These are phyloP conservation scores for Tenodera sinensis DNA, from an alignment of 2,888 invertebrate species.

Conservation along the genomic window DNA sequence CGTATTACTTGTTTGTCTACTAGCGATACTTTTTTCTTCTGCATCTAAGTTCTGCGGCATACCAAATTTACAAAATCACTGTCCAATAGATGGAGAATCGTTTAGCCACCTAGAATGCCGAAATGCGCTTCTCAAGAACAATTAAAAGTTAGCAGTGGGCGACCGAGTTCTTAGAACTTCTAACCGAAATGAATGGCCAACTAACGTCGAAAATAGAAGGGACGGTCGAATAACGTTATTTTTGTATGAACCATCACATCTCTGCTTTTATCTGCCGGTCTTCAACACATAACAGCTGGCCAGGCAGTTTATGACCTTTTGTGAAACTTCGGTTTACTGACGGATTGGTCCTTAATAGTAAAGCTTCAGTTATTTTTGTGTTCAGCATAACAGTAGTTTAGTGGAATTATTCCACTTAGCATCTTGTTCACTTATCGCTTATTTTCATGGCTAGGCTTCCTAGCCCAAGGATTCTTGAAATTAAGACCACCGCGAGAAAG, in stretches of 20 bases:
- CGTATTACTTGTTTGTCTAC: not conserved
- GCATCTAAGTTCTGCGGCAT: too few relatives aligned
- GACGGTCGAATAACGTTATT: not conserved
- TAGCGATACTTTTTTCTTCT: too few relatives aligned
- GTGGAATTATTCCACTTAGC: too few relatives aligned
- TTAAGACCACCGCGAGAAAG: too few relatives aligned
- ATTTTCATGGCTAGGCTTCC: too few relatives aligned
- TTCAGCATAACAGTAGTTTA: too few relatives aligned
- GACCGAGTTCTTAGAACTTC: not conserved
- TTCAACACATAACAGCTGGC: not conserved
- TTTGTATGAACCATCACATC: not conserved
- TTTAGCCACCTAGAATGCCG: not conserved
- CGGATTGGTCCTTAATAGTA: not conserved
- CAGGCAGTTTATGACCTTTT: not conserved
- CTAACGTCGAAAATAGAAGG: not conserved
- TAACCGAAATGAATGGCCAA: not conserved
- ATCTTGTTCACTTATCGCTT: too few relatives aligned
- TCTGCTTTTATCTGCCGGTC: not conserved
- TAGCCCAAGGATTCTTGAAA: too few relatives aligned
- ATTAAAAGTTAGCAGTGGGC: not conserved
- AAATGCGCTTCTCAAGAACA: not conserved
- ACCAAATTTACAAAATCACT: not conserved
- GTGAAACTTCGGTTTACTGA: not conserved
- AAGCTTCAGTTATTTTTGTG: too few relatives aligned
- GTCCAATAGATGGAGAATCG: not conserved